Percentiles rank a stretch among this genome's conserved stretches.
phyloP scores from a whole-genome alignment of 1,140 invertebrate genomes.

The Anadara kagoshimensis region DNA sequence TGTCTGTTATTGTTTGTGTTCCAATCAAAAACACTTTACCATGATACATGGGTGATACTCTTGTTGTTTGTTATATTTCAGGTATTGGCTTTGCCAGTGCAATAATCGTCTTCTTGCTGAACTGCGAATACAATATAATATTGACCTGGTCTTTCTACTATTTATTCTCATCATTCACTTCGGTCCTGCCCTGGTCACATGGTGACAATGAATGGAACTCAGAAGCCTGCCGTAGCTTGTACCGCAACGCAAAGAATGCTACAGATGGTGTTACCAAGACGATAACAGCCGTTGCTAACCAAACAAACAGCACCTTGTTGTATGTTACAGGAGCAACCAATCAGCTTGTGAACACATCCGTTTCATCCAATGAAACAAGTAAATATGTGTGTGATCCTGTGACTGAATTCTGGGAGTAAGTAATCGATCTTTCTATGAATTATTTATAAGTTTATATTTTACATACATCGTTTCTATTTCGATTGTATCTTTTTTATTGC shows the following conservation, averaged over 20 bases:
- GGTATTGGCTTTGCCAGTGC: conserved; percentile 66
- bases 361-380: background rate
- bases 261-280: background rate
- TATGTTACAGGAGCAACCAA: background rate
- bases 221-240: conserved; percentile 42
- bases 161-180: conserved; percentile 69
- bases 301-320: conserved; percentile 6
- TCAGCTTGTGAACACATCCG: background rate
- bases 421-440: conserved; percentile 40
- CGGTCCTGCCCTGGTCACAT: conserved; percentile 72
- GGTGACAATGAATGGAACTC: conserved; percentile 75
- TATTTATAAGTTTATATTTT: background rate
- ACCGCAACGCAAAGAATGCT: background rate
- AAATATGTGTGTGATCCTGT: conserved; percentile 54
- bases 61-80: conserved; percentile 40
- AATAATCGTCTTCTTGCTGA: conserved; percentile 66
- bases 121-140: conserved; percentile 72
- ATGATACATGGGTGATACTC: background rate
- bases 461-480: background rate
- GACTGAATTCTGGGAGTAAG: conserved; percentile 71
- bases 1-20: too few relatives aligned
- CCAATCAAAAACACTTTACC: too few relatives aligned
- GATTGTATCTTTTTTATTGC: background rate
- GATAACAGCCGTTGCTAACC: background rate
- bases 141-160: conserved; percentile 72